Evolutionary conservation across 2,888 invertebrate species (phyloP), one percentile per base, ranked within the genome.

Genomic region (Suillia variegata): DNA sequence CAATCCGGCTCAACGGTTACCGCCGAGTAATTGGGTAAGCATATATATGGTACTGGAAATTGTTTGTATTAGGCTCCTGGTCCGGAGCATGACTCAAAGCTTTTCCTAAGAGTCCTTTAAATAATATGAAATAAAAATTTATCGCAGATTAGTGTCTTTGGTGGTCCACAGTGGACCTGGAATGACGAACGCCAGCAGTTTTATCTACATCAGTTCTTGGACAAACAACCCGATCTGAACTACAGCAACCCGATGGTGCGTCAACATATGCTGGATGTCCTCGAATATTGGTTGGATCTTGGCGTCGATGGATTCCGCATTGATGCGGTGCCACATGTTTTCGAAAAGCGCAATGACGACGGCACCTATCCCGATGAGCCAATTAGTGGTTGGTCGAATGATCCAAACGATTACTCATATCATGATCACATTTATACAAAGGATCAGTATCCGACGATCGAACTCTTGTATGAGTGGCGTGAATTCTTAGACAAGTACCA

Each of bases 171-270:
- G 0, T 92, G 92, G 92, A 83, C 86, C 61, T 91, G 87, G 87
- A 85, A 85, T 63, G 83, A 84, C 0, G 70, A 75, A 2, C 83
- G 91, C 2, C 78, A 85, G 53, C 88, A 90, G 73, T 92, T 83
- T 77, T 92, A 89, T 72, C 84, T 88, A 3, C 92, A 91, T 68
- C 88, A 89, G 67, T 80, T 80, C 56, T 84, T 87, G 10, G 67
- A 73, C 3, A 82, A 86, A 42, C 91, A 94, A 75, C 93, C 94
- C 0, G 94, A 95, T 78, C 83, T 96, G 0, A 94, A 96, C 80
- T 90, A 85, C 64, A 83, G 87, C 48, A 90, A 90, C 78, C 85
- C 88, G 0, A 83, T 84, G 38, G 86, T 94, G 6, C 83, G 87
- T 2, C 82, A 87, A 51, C 87, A 88, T 74, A 86, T 92, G 81